Conservation (phyloP, 2,888 invertebrate genomes). For the Nysson spinosus region DNA sequence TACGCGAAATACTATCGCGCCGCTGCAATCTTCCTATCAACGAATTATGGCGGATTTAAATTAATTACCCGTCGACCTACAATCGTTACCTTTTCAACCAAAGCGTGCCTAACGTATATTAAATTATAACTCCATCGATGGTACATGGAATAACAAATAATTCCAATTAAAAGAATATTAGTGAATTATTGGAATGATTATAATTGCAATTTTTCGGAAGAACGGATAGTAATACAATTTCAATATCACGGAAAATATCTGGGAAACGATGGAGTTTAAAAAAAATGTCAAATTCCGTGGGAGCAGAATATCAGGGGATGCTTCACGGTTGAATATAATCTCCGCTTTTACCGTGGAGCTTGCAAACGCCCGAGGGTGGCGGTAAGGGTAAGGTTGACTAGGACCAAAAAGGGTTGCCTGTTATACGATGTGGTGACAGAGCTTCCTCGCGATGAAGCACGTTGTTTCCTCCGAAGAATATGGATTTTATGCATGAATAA, state of each 20-base stretch:
- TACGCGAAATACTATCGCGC: neutral
- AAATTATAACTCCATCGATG: too few relatives aligned
- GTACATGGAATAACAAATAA: too few relatives aligned
- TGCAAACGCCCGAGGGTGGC: conserved; percentile 47
- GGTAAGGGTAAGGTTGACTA: conserved; percentile 46
- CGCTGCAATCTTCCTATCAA: neutral
- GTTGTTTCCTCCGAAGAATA: conserved; percentile 71
- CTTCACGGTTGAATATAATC: conserved; percentile 30
- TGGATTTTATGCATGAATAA: conserved; percentile 72
- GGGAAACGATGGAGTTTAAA: conserved; percentile 11
- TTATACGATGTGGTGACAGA: conserved; percentile 49
- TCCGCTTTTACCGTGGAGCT: conserved; percentile 15
- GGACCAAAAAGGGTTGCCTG: conserved; percentile 61
- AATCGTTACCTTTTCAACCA: too few relatives aligned
- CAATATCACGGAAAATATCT: neutral
- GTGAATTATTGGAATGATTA: too few relatives aligned
- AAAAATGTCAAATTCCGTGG: conserved; percentile 31
- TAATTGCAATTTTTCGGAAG: too few relatives aligned
- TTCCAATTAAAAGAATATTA: too few relatives aligned
- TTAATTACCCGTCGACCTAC: conserved; percentile 8
- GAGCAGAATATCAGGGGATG: conserved; percentile 22
- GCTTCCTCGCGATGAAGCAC: conserved; percentile 66
- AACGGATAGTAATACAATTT: too few relatives aligned
- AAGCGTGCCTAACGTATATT: too few relatives aligned
- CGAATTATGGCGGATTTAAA: conserved; percentile 15